Conservation (phyloP, 2,113 vertebrate genomes). For the Entelurus aequoreus region DNA sequence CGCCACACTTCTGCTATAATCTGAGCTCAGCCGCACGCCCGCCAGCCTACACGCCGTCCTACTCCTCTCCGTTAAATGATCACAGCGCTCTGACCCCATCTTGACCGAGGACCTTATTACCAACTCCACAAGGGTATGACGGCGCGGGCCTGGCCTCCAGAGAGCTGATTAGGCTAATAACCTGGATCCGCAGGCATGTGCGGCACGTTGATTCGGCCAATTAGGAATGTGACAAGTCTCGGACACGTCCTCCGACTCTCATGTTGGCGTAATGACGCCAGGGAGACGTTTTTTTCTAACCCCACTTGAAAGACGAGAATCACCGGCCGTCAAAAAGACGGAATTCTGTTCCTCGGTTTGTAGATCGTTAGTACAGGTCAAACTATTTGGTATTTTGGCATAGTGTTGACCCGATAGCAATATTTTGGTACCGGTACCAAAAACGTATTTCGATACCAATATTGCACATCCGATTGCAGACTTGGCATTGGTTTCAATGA, state of each 20-base stretch:
- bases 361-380: neutral
- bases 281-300: conserved; percentile 21
- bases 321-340: neutral
- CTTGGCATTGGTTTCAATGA: no score
- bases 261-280: conserved; percentile 46
- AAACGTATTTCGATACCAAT: no score
- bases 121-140: conserved; percentile 50
- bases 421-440: no score
- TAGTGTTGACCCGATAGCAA: no score
- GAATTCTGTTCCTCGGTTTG: neutral
- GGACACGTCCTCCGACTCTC: conserved; percentile 45
- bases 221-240: conserved; percentile 64
- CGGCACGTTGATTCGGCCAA: conserved; percentile 55
- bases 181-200: conserved; percentile 59
- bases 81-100: conserved; percentile 42
- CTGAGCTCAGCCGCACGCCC: conserved; percentile 29
- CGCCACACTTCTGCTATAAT: conserved; percentile 27
- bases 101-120: conserved; percentile 55
- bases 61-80: conserved; percentile 35
- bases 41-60: no score
- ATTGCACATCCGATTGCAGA: no score
- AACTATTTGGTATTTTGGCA: no score
- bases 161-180: conserved; percentile 67
- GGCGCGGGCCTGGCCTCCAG: conserved; percentile 41
- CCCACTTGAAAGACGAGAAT: conserved; percentile 17